These are phyloP conservation scores for Propsilocerus akamusi DNA, from an alignment of 1,140 invertebrate species.

Conservation along the genomic window DNA sequence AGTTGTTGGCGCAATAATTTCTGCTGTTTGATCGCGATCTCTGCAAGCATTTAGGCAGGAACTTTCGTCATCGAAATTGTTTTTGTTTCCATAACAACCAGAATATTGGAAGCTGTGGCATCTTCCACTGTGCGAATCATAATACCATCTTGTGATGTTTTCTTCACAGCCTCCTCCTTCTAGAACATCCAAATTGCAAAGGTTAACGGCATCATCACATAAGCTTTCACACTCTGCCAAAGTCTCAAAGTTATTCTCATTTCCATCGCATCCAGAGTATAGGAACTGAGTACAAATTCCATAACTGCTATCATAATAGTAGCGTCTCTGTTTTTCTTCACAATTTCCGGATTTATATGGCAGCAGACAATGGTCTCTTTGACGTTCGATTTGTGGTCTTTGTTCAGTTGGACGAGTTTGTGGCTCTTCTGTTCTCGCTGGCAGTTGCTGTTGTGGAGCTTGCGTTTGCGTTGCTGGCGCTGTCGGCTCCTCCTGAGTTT, in stretches of 20 bases:
- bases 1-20: constrained; percentile 9
- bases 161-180: constrained; percentile 36
- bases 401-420: background rate
- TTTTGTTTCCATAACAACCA: constrained; percentile 53
- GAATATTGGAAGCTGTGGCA: constrained; percentile 51
- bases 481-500: constrained; percentile 12
- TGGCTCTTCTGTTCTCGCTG: constrained; percentile 8
- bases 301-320: constrained; percentile 57
- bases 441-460: background rate
- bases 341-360: constrained; percentile 50
- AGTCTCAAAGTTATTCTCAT: constrained; percentile 65
- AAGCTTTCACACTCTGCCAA: constrained; percentile 57
- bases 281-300: constrained; percentile 67
- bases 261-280: constrained; percentile 71
- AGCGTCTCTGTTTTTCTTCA: constrained; percentile 33
- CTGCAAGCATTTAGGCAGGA: constrained; percentile 64
- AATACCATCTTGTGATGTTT: constrained; percentile 49
- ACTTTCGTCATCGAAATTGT: constrained; percentile 64
- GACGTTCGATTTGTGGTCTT: constrained; percentile 1
- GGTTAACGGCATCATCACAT: constrained; percentile 50
- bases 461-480: constrained; percentile 13
- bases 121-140: constrained; percentile 38
- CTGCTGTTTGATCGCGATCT: constrained; percentile 12
- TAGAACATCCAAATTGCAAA: constrained; percentile 44
- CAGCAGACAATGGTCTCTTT: constrained; percentile 35